A percentile compares a stretch with the other conserved stretches of the same genome.
Conservation (phyloP, 2,113 vertebrate species). For the Gasterosteus nipponicus region DNA sequence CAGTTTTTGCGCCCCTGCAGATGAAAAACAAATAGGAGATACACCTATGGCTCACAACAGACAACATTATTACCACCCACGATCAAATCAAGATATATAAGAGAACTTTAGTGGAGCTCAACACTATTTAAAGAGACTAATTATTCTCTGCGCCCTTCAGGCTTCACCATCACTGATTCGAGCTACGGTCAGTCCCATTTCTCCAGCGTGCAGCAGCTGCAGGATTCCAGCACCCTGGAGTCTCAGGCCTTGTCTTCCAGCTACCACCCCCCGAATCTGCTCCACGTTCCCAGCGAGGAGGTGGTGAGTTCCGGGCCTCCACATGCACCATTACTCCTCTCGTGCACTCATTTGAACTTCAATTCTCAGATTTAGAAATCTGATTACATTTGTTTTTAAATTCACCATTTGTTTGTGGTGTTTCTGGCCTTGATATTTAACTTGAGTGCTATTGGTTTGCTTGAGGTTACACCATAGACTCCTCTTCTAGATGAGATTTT, state of each 20-base stretch:
- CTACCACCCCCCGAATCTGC: slow-evolving; percentile 88
- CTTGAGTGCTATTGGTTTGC: not conserved
- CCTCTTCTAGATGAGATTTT: not conserved
- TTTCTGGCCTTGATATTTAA: not conserved
- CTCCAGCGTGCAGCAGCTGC: slow-evolving; percentile 93
- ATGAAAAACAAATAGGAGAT: not conserved
- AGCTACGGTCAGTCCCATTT: slow-evolving; percentile 88
- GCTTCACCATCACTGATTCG: slow-evolving; percentile 89
- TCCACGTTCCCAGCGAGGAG: slow-evolving; percentile 87
- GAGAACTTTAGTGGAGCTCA: not conserved
- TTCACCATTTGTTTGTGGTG: not conserved
- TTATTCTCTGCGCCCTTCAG: slow-evolving; percentile 65
- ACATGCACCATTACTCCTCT: not conserved
- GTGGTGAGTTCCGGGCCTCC: slow-evolving; percentile 64
- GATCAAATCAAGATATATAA: not conserved
- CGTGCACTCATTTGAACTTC: not conserved
- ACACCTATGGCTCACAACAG: not conserved
- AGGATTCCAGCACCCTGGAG: slow-evolving; percentile 97
- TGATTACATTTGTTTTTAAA: not conserved
- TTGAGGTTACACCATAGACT: not conserved
- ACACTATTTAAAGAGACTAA: not conserved
- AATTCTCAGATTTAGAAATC: not conserved
- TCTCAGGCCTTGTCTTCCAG: slow-evolving; percentile 94
- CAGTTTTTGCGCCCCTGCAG: no score
- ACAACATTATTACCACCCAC: not conserved